These are phyloP conservation scores for Drosophila macrothrix DNA, from an alignment of 2,888 invertebrate genomes.

Conservation along the genomic window DNA sequence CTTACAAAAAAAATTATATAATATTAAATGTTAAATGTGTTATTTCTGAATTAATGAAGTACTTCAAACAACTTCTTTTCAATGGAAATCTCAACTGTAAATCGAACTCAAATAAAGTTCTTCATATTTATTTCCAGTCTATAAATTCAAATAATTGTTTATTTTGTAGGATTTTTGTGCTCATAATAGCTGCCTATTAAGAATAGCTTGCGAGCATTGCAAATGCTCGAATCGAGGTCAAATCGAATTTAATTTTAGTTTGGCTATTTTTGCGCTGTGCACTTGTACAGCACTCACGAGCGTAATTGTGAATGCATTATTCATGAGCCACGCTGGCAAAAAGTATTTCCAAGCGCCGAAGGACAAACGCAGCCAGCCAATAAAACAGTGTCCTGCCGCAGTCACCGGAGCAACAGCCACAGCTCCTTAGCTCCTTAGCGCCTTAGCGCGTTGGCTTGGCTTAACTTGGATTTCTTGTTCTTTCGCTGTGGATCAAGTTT, in stretches of 20 bases:
- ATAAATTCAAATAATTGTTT: background rate
- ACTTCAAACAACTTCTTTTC: background rate
- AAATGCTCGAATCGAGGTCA: background rate
- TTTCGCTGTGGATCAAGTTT: conserved; percentile 24
- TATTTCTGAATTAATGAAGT: background rate
- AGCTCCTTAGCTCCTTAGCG: conserved; percentile 6
- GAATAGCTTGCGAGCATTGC: background rate
- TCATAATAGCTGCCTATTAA: background rate
- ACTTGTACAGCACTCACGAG: conserved; percentile 51
- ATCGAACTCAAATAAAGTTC: background rate
- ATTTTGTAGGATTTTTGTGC: background rate
- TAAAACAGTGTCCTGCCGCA: conserved; percentile 58
- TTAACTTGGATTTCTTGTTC: conserved; percentile 10
- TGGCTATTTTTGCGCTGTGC: background rate
- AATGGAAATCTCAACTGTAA: background rate
- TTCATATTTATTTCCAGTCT: background rate
- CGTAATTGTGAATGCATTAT: conserved; percentile 79
- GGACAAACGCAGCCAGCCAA: conserved; percentile 65
- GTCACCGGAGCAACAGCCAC: background rate
- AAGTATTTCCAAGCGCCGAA: conserved; percentile 44
- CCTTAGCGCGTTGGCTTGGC: conserved; percentile 4
- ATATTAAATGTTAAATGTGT: no score
- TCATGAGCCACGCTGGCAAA: conserved; percentile 60
- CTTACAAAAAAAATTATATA: no score
- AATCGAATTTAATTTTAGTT: background rate